Conservation (phyloP, 2,888 invertebrate genomes). For the Crematogaster levior region DNA sequence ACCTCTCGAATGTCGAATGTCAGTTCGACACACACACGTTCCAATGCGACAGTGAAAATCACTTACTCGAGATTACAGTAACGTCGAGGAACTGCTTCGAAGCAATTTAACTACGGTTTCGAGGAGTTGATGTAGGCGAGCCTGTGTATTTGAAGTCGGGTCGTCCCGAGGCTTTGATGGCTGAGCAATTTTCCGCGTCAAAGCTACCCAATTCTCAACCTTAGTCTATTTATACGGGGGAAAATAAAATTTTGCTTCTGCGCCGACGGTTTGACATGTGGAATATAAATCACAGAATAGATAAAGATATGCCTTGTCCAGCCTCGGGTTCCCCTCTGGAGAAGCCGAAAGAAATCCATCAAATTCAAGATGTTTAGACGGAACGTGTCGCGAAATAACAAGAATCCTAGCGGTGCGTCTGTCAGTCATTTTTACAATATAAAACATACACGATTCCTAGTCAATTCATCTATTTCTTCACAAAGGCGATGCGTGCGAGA, state of each 20-base stretch:
- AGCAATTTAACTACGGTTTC: conserved; percentile 10
- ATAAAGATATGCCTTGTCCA: conserved; percentile 69
- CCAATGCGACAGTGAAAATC: neutral
- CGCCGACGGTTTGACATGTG: conserved; percentile 43
- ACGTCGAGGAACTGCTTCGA: neutral
- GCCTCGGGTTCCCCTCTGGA: conserved; percentile 50
- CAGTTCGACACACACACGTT: neutral
- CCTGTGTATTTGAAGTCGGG: conserved; percentile 17
- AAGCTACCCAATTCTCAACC: conserved; percentile 10
- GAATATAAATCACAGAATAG: conserved; percentile 70
- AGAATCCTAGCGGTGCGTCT: conserved; percentile 20
- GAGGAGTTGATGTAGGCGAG: neutral
- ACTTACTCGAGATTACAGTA: neutral
- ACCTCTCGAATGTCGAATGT: neutral
- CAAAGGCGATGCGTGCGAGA: conserved; percentile 2
- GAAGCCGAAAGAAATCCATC: neutral
- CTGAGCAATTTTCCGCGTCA: conserved; percentile 31
- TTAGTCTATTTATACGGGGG: conserved; percentile 34
- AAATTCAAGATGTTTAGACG: neutral
- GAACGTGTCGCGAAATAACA: conserved; percentile 24
- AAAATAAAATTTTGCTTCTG: conserved; percentile 41
- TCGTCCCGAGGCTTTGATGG: conserved; percentile 55
- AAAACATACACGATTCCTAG: neutral
- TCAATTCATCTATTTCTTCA: neutral
- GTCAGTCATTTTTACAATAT: neutral